phyloP scores from a whole-genome alignment of 2,888 invertebrate species.

The Tetranychus piercei region DNA sequence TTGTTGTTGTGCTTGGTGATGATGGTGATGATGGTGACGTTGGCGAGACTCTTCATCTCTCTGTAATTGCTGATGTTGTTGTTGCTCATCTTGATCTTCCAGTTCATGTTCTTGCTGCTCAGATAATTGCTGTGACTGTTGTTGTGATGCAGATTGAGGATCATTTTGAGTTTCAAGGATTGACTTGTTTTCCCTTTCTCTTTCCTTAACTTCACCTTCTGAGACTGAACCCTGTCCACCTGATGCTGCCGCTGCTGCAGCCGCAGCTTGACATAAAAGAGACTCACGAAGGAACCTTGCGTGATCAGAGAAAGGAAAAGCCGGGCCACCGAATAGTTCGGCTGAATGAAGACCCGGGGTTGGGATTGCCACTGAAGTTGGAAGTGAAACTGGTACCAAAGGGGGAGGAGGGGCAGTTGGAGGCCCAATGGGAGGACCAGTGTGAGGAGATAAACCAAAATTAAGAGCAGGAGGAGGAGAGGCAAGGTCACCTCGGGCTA shows the following conservation, averaged over 20 bases:
- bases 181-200: not conserved
- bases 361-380: constrained; percentile 86
- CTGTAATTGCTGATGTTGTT: not conserved
- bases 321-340: constrained; percentile 72
- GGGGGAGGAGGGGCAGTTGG: constrained; percentile 45
- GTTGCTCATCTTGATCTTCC: not conserved
- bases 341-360: constrained; percentile 87
- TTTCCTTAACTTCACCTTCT: not conserved
- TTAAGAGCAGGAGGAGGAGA: constrained; percentile 31
- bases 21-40: not conserved
- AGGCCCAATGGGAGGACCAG: not conserved
- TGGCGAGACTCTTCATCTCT: not conserved
- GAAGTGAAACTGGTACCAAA: constrained; percentile 68
- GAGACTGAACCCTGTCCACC: not conserved
- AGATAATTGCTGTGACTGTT: constrained; percentile 13
- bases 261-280: not conserved
- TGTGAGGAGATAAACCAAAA: not conserved
- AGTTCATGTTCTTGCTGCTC: constrained; percentile 8
- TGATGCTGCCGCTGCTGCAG: constrained; percentile 2
- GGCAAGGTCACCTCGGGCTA: constrained; percentile 21
- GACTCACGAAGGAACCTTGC: constrained; percentile 7
- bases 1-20: constrained; percentile 8
- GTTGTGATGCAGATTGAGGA: not conserved
- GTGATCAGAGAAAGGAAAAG: constrained; percentile 26
- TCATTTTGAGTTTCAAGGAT: not conserved